phyloP scores from a whole-genome alignment of 2,113 vertebrate genomes.

The Ictalurus furcatus region DNA sequence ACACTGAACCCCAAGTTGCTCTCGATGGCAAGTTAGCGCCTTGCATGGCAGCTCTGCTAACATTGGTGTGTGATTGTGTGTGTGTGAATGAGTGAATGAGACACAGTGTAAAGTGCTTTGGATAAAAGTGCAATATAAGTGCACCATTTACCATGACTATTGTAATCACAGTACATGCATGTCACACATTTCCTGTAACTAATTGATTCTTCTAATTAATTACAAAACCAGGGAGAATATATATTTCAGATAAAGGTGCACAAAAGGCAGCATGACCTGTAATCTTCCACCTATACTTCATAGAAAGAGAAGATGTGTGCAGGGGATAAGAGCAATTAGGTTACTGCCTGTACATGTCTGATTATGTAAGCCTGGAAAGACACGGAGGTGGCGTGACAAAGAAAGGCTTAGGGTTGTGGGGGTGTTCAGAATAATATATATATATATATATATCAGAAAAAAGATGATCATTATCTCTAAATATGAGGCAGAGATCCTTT shows the following conservation, averaged over 20 bases:
- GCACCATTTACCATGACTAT: too few relatives aligned
- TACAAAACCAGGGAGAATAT: not conserved
- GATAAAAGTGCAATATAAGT: too few relatives aligned
- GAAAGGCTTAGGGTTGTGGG: not conserved
- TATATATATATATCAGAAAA: not conserved
- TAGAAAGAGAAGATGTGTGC: not conserved
- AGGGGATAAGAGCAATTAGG: not conserved
- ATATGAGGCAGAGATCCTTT: not conserved
- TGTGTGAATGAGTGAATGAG: too few relatives aligned
- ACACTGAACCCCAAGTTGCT: too few relatives aligned
- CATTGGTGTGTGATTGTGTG: too few relatives aligned
- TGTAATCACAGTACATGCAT: not conserved
- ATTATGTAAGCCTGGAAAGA: conserved; percentile 5
- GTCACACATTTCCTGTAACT: not conserved
- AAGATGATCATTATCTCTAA: not conserved
- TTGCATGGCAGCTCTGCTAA: too few relatives aligned
- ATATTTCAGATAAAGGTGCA: not conserved
- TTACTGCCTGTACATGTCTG: conserved; percentile 47
- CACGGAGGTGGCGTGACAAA: conserved; percentile 44
- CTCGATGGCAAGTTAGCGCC: too few relatives aligned
- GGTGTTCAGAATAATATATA: not conserved
- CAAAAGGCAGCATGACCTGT: not conserved
- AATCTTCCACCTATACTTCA: not conserved
- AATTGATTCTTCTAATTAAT: not conserved
- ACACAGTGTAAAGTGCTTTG: too few relatives aligned